phyloP scores from a whole-genome alignment of 53 echinoderm and acorn worm genomes.

The Temnopleurus reevesii region DNA sequence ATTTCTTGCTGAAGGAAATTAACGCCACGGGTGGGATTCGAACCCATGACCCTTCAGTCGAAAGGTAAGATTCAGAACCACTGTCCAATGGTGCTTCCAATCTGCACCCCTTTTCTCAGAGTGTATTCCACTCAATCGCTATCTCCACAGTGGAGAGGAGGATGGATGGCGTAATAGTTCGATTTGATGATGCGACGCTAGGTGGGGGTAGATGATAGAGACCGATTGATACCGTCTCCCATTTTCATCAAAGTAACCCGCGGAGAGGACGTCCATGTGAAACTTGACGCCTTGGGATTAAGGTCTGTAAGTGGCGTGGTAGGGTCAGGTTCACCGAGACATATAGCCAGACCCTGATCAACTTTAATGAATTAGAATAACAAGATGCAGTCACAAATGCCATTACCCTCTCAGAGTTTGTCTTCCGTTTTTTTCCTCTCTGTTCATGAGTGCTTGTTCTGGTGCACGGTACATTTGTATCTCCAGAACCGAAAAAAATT shows the following conservation, averaged over 20 bases:
- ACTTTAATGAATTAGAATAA: slow-evolving; percentile 45
- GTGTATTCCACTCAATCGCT: too few relatives aligned
- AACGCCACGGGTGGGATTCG: too few relatives aligned
- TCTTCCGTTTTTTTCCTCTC: background rate
- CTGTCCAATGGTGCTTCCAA: too few relatives aligned
- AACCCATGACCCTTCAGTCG: too few relatives aligned
- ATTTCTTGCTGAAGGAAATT: too few relatives aligned
- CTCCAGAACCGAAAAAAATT: too few relatives aligned
- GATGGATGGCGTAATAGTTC: too few relatives aligned
- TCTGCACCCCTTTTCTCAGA: too few relatives aligned
- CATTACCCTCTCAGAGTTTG: slow-evolving; percentile 2
- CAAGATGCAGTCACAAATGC: slow-evolving; percentile 19
- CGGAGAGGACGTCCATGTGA: background rate
- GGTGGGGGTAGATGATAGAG: slow-evolving; percentile 12
- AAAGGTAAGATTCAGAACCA: too few relatives aligned
- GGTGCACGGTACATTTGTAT: background rate
- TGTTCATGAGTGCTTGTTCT: background rate
- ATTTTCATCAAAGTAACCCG: slow-evolving; percentile 36
- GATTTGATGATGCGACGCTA: background rate
- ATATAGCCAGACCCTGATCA: background rate
- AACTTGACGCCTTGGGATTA: slow-evolving; percentile 41
- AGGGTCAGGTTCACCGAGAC: slow-evolving; percentile 11
- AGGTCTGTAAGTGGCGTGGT: background rate
- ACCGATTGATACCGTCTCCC: background rate
- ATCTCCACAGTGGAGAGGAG: too few relatives aligned